Evolutionary conservation across 2,888 invertebrate species (phyloP).

Genomic region (Aphodius sticticus): DNA sequence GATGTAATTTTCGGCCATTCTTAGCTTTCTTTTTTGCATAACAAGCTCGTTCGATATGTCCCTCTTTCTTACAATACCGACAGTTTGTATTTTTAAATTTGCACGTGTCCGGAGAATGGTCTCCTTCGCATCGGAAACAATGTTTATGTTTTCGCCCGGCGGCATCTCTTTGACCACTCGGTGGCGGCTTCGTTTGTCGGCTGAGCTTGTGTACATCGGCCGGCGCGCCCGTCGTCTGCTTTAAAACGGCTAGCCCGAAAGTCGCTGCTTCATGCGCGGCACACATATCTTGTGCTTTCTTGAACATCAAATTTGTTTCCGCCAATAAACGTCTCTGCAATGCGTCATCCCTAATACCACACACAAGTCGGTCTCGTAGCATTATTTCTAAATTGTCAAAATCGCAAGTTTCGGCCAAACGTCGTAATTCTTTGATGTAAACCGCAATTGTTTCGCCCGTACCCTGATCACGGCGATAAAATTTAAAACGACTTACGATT

Average conservation of each 20-base stretch:
- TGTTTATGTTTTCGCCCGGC: conserved; percentile 7
- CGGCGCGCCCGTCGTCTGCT: background rate
- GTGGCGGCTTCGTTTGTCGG: background rate
- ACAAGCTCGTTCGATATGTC: conserved; percentile 6
- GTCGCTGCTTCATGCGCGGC: background rate
- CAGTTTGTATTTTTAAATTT: background rate
- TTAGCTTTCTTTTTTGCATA: background rate
- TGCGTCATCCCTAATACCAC: conserved; percentile 6
- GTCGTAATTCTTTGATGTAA: background rate
- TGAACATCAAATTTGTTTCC: conserved; percentile 5
- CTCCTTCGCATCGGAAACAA: conserved; percentile 6
- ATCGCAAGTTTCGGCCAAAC: conserved; percentile 9
- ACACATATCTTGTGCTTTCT: conserved; percentile 15
- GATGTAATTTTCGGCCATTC: background rate
- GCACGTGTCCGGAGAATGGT: background rate
- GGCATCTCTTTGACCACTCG: background rate
- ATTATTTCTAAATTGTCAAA: conserved; percentile 9
- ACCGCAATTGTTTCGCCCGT: conserved; percentile 10
- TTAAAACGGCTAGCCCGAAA: background rate
- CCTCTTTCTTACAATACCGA: background rate
- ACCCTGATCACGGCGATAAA: conserved; percentile 9
- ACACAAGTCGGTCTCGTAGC: conserved; percentile 12
- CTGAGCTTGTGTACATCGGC: background rate
- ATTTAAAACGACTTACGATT: conserved; percentile 6
- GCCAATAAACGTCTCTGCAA: conserved; percentile 13